Conservation (phyloP, 2,113 vertebrate genomes). For the Orthonyx spaldingii region DNA sequence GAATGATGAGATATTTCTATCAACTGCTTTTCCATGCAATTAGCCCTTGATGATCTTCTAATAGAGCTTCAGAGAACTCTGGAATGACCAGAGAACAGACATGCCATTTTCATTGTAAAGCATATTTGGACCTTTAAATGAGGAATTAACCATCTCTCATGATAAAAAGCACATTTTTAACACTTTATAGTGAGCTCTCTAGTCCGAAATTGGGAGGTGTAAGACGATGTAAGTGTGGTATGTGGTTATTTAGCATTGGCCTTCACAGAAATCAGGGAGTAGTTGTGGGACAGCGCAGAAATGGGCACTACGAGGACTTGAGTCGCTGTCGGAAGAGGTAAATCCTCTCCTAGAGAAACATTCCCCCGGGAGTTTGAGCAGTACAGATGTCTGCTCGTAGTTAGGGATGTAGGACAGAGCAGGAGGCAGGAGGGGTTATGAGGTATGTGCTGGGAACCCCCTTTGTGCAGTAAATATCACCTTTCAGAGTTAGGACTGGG, state of each 20-base stretch:
- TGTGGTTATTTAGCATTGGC: neutral
- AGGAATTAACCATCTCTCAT: neutral
- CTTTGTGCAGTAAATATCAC: neutral
- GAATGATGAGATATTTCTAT: neutral
- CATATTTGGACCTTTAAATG: neutral
- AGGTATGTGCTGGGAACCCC: neutral
- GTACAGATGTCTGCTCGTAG: neutral
- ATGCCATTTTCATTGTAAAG: neutral
- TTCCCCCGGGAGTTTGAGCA: neutral
- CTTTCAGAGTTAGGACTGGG: neutral
- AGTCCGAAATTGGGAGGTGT: neutral
- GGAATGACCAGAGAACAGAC: neutral
- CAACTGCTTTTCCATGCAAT: conserved; percentile 30
- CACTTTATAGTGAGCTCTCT: neutral
- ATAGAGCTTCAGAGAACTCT: neutral
- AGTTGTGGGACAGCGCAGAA: neutral
- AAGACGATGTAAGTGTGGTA: neutral
- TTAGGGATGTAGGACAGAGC: neutral
- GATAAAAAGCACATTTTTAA: neutral
- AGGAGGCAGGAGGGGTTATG: neutral
- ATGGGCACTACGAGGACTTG: neutral
- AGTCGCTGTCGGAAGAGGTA: neutral
- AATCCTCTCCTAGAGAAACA: neutral
- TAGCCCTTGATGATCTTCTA: conserved; percentile 25
- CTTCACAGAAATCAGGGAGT: neutral